Conservation (phyloP, 2,888 invertebrate genomes). For the Tetramorium bicarinatum region DNA sequence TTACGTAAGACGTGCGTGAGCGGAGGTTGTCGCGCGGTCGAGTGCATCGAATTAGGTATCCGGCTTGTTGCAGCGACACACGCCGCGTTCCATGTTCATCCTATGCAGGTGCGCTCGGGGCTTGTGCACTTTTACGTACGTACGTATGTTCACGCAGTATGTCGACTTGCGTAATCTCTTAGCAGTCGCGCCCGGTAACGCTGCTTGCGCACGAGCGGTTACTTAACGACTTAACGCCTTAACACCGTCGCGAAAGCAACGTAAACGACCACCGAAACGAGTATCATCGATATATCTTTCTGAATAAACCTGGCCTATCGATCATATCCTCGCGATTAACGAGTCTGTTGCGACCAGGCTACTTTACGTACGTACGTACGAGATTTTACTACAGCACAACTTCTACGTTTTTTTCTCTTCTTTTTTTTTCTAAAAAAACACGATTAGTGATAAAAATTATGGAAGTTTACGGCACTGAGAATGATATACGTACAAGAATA, state of each 20-base stretch:
- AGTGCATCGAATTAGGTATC: slow-evolving; percentile 57
- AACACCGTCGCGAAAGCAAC: slow-evolving; percentile 57
- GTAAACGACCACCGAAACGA: slow-evolving; percentile 33
- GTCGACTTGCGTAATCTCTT: slow-evolving; percentile 63
- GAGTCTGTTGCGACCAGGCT: background rate
- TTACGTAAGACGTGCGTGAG: slow-evolving; percentile 59
- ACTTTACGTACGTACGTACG: slow-evolving; percentile 3
- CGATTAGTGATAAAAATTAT: slow-evolving; percentile 9
- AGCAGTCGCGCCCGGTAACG: slow-evolving; percentile 46
- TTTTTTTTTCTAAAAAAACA: background rate
- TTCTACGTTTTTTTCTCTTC: background rate
- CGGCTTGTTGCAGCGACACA: slow-evolving; percentile 29
- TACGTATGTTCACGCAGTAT: slow-evolving; percentile 24
- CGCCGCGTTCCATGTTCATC: slow-evolving; percentile 31
- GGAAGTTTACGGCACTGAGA: background rate
- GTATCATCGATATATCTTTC: slow-evolving; percentile 23
- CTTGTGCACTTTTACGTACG: slow-evolving; percentile 31
- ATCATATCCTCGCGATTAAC: slow-evolving; percentile 34
- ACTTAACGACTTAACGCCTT: slow-evolving; percentile 70
- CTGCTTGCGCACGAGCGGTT: slow-evolving; percentile 55
- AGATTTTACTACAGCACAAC: background rate
- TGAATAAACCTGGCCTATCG: slow-evolving; percentile 33
- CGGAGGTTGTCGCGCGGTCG: slow-evolving; percentile 42
- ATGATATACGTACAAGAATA: slow-evolving; percentile 18
- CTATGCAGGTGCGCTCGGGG: slow-evolving; percentile 53